Evolutionary conservation across 2,113 vertebrate genomes (phyloP).

Genomic region (Tachysurus vachellii): DNA sequence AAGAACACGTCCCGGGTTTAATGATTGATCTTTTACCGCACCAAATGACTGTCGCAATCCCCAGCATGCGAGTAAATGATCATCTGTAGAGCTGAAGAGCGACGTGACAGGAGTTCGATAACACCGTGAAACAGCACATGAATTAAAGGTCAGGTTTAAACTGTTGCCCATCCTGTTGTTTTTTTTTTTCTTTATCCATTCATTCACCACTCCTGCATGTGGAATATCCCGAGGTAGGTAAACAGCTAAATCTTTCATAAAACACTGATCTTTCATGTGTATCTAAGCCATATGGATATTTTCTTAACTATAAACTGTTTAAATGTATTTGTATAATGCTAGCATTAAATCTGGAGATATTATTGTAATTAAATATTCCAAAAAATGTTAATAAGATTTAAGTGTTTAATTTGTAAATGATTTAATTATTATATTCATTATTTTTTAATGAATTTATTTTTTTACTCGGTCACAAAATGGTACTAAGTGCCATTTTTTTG

Average conservation of each 20-base stretch:
- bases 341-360: too few relatives aligned
- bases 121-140: constrained; percentile 49
- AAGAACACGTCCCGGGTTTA: constrained; percentile 26
- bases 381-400: neutral
- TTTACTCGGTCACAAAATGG: neutral
- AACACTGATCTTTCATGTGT: neutral
- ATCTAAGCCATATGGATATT: neutral
- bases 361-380: neutral
- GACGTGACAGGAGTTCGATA: constrained; percentile 59
- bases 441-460: neutral
- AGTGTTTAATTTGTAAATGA: neutral
- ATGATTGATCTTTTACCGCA: constrained; percentile 35
- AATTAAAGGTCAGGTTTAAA: constrained; percentile 67
- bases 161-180: constrained; percentile 10
- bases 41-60: neutral
- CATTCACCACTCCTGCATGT: neutral
- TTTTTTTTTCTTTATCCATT: constrained; percentile 46
- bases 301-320: neutral
- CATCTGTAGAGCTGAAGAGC: constrained; percentile 57
- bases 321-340: neutral
- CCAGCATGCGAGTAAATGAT: constrained; percentile 35
- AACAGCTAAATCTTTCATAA: neutral
- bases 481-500: neutral
- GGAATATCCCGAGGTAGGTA: constrained; percentile 21
- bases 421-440: neutral